A percentile compares a stretch with the other conserved stretches of the same genome.
phyloP scores from a whole-genome alignment of 2,888 invertebrate species.

The Cataglyphis livida region DNA sequence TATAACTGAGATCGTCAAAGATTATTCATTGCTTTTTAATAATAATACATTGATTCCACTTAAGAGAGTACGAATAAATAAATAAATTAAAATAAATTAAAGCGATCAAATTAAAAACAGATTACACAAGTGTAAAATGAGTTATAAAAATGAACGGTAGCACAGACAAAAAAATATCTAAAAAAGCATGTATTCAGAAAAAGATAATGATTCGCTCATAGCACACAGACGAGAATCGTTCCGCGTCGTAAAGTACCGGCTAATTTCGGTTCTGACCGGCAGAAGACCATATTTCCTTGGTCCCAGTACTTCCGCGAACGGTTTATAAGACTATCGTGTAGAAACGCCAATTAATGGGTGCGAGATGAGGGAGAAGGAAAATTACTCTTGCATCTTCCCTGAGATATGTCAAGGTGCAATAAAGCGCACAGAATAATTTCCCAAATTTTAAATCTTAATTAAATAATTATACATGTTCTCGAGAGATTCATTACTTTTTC shows the following conservation, averaged over 20 bases:
- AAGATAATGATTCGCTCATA: not conserved
- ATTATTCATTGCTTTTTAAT: not conserved
- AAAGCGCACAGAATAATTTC: not conserved
- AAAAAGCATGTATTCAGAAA: not conserved
- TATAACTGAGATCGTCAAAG: not conserved
- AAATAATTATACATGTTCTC: not conserved
- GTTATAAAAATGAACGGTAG: not conserved
- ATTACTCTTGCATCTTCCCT: not conserved
- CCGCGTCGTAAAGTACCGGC: conserved; percentile 11
- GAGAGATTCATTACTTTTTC: not conserved
- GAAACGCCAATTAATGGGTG: not conserved
- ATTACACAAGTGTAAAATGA: not conserved
- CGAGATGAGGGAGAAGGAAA: not conserved
- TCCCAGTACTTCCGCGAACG: conserved; percentile 5
- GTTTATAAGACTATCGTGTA: conserved; percentile 1
- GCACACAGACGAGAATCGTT: conserved; percentile 1
- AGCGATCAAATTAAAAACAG: not conserved
- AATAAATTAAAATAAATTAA: not conserved
- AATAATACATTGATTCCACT: not conserved
- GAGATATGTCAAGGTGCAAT: not conserved
- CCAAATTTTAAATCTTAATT: not conserved
- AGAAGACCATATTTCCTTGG: conserved; percentile 19
- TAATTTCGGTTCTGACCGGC: conserved; percentile 32
- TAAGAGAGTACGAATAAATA: not conserved
- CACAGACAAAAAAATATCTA: not conserved